Conservation (phyloP, 2,888 invertebrate species). For the Scaptomyza parva region DNA sequence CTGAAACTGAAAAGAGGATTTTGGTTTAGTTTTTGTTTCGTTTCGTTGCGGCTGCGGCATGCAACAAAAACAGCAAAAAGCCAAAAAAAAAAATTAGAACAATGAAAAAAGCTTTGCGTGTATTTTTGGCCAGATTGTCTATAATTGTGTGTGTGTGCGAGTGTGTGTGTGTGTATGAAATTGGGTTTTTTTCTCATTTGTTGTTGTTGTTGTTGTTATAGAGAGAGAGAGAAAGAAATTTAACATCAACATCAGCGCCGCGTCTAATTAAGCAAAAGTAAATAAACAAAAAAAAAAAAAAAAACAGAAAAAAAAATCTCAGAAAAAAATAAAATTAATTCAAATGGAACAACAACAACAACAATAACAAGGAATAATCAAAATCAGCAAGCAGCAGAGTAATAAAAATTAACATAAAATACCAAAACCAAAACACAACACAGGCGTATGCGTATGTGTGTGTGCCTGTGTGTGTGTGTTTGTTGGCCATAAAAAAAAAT, state of each 20-base stretch:
- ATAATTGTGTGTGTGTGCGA: conserved; percentile 30
- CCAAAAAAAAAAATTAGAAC: conserved; percentile 19
- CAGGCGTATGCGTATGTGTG: conserved; percentile 8
- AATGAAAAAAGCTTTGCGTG: conserved; percentile 53
- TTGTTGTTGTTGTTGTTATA: background rate
- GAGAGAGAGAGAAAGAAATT: conserved; percentile 21
- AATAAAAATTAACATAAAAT: conserved; percentile 78
- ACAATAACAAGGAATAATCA: conserved; percentile 53
- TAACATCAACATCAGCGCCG: conserved; percentile 42
- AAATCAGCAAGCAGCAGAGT: conserved; percentile 59
- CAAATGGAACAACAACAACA: conserved; percentile 55
- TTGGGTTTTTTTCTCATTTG: conserved; percentile 8
- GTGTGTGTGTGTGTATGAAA: conserved; percentile 1
- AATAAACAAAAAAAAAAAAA: conserved; percentile 53
- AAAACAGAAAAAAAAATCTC: conserved; percentile 26
- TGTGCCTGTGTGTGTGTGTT: conserved; percentile 9
- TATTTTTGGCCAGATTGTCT: conserved; percentile 58
- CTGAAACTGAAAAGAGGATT: conserved; percentile 45
- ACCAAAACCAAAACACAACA: conserved; percentile 2
- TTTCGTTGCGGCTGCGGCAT: conserved; percentile 29
- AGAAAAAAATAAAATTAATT: conserved; percentile 75
- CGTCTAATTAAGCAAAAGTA: conserved; percentile 65
- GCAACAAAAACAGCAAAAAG: too few species aligned
- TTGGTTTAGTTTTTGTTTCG: conserved; percentile 14
- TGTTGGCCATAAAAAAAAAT: conserved; percentile 48